Evolutionary conservation across 2,797 vertebrate genomes (phyloP).

Genomic region (Gambelia wislizenii): DNA sequence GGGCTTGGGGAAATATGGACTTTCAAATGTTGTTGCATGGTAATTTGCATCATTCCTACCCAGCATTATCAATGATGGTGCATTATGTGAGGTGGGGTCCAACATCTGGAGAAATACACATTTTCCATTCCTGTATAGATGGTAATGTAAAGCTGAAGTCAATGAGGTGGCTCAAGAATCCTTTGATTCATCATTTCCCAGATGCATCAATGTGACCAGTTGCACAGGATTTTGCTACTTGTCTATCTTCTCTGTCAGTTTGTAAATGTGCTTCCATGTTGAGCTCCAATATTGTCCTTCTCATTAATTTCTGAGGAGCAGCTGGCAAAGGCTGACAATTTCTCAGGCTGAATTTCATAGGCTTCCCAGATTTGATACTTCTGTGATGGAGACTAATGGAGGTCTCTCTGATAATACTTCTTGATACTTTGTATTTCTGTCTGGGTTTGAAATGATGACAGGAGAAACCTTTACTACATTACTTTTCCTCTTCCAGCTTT

Average conservation of each 20-base stretch:
- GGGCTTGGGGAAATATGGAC: too few relatives aligned
- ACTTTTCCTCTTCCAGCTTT: neutral
- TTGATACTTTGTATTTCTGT: neutral
- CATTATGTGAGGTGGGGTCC: too few relatives aligned
- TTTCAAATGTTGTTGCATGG: too few relatives aligned
- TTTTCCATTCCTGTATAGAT: neutral
- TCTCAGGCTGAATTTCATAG: neutral
- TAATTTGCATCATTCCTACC: too few relatives aligned
- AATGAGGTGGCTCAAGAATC: neutral
- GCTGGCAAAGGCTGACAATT: conserved; percentile 5
- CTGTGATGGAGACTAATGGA: conserved; percentile 36
- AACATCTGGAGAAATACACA: too few relatives aligned
- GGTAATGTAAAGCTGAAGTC: neutral
- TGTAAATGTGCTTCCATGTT: conserved; percentile 11
- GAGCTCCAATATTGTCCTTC: conserved; percentile 4
- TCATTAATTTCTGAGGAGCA: conserved; percentile 1
- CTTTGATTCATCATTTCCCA: neutral
- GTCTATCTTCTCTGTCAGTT: neutral
- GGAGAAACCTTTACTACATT: neutral
- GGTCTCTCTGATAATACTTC: neutral
- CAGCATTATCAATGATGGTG: too few relatives aligned
- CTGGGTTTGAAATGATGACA: neutral
- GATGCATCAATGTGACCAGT: neutral
- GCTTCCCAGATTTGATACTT: conserved; percentile 2
- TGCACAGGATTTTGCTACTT: neutral